Conservation (phyloP, 2,888 invertebrate species). For the Piscicola geometra region DNA sequence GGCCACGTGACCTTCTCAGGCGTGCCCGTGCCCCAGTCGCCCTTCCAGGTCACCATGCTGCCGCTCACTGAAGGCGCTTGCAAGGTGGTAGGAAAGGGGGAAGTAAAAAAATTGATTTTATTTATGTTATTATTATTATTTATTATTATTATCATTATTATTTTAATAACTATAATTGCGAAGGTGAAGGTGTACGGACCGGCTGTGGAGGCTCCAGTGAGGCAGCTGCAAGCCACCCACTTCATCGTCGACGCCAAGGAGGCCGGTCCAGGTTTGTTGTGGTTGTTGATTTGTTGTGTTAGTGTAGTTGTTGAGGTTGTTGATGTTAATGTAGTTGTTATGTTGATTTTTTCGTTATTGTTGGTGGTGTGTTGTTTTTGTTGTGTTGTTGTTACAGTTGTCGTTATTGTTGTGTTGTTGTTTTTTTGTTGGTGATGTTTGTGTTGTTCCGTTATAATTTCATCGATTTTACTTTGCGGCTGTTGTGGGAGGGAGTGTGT, state of each 20-base stretch:
- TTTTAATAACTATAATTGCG: not conserved
- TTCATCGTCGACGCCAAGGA: conserved; percentile 34
- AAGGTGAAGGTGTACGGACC: conserved; percentile 37
- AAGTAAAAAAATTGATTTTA: not conserved
- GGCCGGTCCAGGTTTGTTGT: conserved; percentile 34
- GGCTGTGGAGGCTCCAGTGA: conserved; percentile 33
- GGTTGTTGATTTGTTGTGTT: too few relatives aligned
- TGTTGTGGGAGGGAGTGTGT: too few relatives aligned
- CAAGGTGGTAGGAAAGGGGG: too few relatives aligned
- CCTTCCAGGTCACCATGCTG: conserved; percentile 23
- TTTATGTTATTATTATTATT: not conserved
- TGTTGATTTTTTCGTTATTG: too few relatives aligned
- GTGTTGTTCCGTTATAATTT: too few relatives aligned
- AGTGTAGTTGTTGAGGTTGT: too few relatives aligned
- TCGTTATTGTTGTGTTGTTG: too few relatives aligned
- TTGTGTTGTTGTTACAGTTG: too few relatives aligned
- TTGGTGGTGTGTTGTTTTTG: too few relatives aligned
- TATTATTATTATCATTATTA: not conserved
- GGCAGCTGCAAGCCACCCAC: conserved; percentile 26
- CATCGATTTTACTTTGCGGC: too few relatives aligned
- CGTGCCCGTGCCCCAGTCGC: conserved; percentile 30
- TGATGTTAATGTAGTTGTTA: too few relatives aligned
- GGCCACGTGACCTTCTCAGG: conserved; percentile 31
- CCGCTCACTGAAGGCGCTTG: conserved; percentile 22
- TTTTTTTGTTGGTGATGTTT: too few relatives aligned